Conservation (phyloP, 2,113 vertebrate genomes). For the Todiramphus saurophagus region DNA sequence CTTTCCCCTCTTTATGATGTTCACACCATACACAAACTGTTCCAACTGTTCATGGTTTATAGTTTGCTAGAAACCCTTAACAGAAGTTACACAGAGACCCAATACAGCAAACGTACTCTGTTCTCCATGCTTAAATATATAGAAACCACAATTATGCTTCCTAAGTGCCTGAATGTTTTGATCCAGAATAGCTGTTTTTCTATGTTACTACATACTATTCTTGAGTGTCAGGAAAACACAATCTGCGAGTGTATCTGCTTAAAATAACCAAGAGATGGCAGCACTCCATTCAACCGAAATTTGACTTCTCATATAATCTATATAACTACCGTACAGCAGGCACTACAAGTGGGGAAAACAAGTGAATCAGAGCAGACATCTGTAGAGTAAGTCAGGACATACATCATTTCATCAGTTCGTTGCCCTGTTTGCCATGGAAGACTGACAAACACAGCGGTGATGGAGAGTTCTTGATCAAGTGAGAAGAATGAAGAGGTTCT, state of each 20-base stretch:
- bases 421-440: background rate
- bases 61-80: background rate
- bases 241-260: background rate
- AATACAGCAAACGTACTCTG: background rate
- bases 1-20: background rate
- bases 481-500: rapidly evolving
- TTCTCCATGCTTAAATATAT: background rate
- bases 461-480: background rate
- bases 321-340: background rate
- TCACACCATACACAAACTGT: background rate
- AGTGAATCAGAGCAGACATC: background rate
- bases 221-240: slow-evolving; percentile 3
- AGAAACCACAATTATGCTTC: background rate
- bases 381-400: background rate
- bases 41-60: background rate
- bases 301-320: background rate
- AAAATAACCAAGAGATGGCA: slow-evolving; percentile 59
- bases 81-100: background rate
- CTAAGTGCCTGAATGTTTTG: background rate
- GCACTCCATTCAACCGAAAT: slow-evolving; percentile 28
- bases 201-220: background rate
- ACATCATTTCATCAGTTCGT: background rate
- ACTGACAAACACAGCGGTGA: background rate
- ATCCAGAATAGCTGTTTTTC: background rate
- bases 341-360: background rate